phyloP scores from a whole-genome alignment of 2,113 vertebrate species.

The Xenopus borealis region DNA sequence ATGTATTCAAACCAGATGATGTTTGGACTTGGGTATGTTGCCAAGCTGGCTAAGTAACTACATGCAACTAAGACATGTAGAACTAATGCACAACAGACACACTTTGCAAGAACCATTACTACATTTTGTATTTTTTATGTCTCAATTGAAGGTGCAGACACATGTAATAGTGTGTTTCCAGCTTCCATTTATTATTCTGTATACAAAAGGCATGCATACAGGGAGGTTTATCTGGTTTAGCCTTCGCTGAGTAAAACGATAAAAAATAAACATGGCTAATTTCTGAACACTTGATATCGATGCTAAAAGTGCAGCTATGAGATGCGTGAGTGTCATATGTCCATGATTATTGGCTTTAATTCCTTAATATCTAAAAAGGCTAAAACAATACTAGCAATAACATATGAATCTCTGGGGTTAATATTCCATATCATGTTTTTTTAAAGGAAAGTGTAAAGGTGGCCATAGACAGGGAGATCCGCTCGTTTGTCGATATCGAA shows the following conservation, averaged over 20 bases:
- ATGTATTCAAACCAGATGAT: constrained; percentile 2
- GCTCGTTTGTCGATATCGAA: too few relatives aligned
- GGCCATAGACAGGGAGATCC: too few relatives aligned
- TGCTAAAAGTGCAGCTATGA: neutral
- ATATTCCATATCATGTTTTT: too few relatives aligned
- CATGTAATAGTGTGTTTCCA: neutral
- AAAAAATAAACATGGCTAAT: neutral
- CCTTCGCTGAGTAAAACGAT: neutral
- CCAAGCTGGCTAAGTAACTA: neutral
- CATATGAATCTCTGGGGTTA: too few relatives aligned
- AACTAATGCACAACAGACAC: neutral
- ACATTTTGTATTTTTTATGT: neutral
- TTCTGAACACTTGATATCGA: neutral
- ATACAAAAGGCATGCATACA: neutral
- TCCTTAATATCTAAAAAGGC: too few relatives aligned
- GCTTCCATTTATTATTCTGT: neutral
- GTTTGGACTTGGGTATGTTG: neutral
- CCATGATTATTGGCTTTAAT: too few relatives aligned
- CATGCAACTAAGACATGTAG: neutral
- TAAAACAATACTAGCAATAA: too few relatives aligned
- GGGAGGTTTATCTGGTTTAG: neutral
- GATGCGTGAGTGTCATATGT: too few relatives aligned
- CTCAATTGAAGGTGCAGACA: neutral
- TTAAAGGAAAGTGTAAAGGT: too few relatives aligned
- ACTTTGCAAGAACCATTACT: neutral